phyloP scores from a whole-genome alignment of 2,888 invertebrate genomes.

The Cephus pulcher region DNA sequence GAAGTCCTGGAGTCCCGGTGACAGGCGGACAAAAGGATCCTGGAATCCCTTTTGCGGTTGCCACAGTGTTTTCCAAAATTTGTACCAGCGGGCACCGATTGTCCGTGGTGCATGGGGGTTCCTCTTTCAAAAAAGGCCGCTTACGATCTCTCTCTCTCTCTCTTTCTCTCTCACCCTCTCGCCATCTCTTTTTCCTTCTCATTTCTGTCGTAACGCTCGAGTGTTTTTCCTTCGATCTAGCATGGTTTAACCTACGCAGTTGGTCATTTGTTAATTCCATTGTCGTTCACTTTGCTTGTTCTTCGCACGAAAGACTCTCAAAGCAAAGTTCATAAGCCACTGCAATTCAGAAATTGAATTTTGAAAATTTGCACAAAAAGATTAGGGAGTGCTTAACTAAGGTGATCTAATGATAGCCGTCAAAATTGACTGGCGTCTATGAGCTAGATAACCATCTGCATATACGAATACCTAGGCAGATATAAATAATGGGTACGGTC shows the following conservation, averaged over 20 bases:
- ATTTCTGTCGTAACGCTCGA: constrained; percentile 8
- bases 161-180: constrained; percentile 3
- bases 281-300: constrained; percentile 40
- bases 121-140: constrained; percentile 38
- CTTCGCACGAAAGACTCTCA: constrained; percentile 41
- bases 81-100: constrained; percentile 54
- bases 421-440: neutral
- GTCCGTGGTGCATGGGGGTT: constrained; percentile 45
- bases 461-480: neutral
- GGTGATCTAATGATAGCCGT: neutral
- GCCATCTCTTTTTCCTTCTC: constrained; percentile 5
- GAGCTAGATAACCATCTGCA: neutral
- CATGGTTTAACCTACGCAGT: constrained; percentile 10
- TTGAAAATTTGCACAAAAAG: neutral
- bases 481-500: neutral
- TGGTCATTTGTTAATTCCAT: constrained; percentile 52
- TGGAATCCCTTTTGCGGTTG: constrained; percentile 46
- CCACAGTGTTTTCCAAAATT: constrained; percentile 61
- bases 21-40: constrained; percentile 56
- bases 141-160: constrained; percentile 25
- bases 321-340: constrained; percentile 22
- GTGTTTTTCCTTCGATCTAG: neutral
- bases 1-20: constrained; percentile 41
- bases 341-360: neutral
- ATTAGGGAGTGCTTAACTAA: neutral